These are phyloP conservation scores for Callipepla squamata DNA, from an alignment of 2,113 vertebrate genomes.

Conservation along the genomic window DNA sequence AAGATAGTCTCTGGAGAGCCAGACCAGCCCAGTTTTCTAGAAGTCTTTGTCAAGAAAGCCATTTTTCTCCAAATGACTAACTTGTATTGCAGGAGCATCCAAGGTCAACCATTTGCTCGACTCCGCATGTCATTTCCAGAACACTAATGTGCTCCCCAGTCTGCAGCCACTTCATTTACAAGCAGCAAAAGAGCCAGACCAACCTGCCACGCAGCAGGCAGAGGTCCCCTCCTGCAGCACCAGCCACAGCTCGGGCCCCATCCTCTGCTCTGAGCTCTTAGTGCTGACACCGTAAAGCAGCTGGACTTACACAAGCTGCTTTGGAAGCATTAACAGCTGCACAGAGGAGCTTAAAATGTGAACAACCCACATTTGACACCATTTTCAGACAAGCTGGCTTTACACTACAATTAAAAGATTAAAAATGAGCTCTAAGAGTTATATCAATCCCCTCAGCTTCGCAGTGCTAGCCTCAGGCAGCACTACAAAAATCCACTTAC, in stretches of 20 bases:
- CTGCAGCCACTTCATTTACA: fast-evolving
- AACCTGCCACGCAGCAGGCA: fast-evolving
- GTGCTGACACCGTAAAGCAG: background rate
- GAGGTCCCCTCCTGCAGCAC: background rate
- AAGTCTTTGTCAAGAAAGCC: background rate
- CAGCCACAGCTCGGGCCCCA: fast-evolving
- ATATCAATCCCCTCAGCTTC: fast-evolving
- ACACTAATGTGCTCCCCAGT: fast-evolving
- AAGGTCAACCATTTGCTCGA: background rate
- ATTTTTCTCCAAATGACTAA: background rate
- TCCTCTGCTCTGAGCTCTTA: fast-evolving
- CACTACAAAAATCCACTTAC: constrained; percentile 78
- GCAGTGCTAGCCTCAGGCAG: fast-evolving
- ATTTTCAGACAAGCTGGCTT: fast-evolving
- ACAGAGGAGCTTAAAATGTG: fast-evolving
- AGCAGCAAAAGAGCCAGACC: background rate
- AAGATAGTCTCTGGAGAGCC: background rate
- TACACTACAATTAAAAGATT: fast-evolving
- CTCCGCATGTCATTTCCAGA: fast-evolving
- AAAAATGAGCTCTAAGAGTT: background rate
- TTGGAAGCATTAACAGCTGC: fast-evolving
- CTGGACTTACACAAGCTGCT: background rate
- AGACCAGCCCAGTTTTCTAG: background rate
- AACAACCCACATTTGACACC: fast-evolving
- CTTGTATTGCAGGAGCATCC: background rate